Conservation (phyloP, 2,113 vertebrate genomes). For the Chascanopsetta lugubris region DNA sequence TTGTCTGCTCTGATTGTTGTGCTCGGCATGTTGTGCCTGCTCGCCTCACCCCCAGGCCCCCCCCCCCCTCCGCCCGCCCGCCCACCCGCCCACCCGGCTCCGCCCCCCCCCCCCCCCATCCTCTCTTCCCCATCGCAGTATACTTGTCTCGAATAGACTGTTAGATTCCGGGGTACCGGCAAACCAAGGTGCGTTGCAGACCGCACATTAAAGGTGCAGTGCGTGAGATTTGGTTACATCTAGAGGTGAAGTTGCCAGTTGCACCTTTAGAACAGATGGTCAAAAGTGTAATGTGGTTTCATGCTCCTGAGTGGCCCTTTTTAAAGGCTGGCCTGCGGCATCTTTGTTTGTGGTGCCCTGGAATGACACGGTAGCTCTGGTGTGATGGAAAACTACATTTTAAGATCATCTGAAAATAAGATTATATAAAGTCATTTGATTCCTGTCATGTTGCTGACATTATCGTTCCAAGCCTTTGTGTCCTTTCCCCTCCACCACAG, state of each 20-base stretch:
- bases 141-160: conserved; percentile 37
- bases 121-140: conserved; percentile 39
- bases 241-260: no score
- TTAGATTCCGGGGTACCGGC: conserved; percentile 37
- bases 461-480: conserved; percentile 18
- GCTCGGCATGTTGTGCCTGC: conserved; percentile 53
- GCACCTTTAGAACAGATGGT: no score
- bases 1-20: conserved; percentile 67
- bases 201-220: conserved; percentile 15
- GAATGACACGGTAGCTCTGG: background rate
- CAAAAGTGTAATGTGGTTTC: conserved; percentile 4
- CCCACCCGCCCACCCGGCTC: background rate
- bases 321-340: conserved; percentile 18
- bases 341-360: conserved; percentile 50
- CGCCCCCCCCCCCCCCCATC: no score
- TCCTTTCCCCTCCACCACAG: conserved; percentile 77
- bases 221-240: no score
- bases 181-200: conserved; percentile 63
- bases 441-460: background rate
- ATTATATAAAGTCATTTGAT: background rate
- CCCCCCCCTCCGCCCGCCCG: background rate
- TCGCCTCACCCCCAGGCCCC: conserved; percentile 20
- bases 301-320: conserved; percentile 1
- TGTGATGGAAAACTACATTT: no score
- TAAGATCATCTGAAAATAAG: no score